Percentiles rank a stretch among this genome's conserved stretches.
Conservation (phyloP, 2,113 vertebrate species). For the Megaceryle torquata region DNA sequence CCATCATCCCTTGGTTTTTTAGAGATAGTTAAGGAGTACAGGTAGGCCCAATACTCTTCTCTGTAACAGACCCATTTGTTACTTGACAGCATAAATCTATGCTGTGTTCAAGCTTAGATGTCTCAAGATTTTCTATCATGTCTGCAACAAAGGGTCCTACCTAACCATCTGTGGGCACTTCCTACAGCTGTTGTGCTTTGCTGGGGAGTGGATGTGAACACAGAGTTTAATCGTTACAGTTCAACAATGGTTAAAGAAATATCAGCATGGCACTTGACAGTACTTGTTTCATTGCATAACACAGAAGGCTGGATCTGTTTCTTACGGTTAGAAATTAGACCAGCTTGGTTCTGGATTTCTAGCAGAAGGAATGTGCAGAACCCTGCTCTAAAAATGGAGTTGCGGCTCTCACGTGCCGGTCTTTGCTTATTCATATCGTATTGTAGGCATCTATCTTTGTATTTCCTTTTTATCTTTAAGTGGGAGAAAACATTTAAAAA, state of each 20-base stretch:
- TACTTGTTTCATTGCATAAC: background rate
- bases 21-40: background rate
- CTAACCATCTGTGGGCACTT: background rate
- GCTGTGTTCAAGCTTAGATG: background rate
- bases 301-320: background rate
- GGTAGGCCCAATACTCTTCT: background rate
- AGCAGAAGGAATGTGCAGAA: background rate
- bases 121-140: background rate
- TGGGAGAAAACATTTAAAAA: constrained; percentile 14
- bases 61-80: background rate
- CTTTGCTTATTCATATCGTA: background rate
- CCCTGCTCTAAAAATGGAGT: background rate
- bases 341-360: background rate
- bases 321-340: background rate
- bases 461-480: background rate
- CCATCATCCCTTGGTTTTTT: background rate
- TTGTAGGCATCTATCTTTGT: background rate
- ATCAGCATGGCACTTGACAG: background rate
- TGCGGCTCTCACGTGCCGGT: background rate
- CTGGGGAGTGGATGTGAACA: background rate
- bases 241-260: background rate
- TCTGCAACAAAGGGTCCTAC: background rate
- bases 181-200: background rate
- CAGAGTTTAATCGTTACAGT: background rate
- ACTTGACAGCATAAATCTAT: background rate